A percentile compares a stretch with the other conserved stretches of the same genome.
Conservation (phyloP, 1,140 invertebrate genomes). For the Drosophila yakuba region DNA sequence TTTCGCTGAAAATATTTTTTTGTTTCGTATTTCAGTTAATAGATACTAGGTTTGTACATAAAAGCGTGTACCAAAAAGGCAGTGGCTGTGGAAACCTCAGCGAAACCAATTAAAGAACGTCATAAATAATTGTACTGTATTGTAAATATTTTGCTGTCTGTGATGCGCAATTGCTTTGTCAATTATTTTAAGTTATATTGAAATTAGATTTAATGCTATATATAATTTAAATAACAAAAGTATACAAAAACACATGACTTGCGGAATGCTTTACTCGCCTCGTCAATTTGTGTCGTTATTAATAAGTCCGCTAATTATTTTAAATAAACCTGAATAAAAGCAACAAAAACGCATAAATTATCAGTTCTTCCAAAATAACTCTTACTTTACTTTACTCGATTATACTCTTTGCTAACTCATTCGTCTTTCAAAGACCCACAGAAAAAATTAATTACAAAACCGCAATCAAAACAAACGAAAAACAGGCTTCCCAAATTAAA, state of each 20-base stretch:
- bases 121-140: neutral
- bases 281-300: neutral
- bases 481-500: conserved; percentile 61
- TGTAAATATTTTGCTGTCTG: neutral
- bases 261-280: too few species aligned
- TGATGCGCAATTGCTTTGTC: conserved; percentile 12
- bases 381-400: conserved; percentile 37
- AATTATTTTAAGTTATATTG: neutral
- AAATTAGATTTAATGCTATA: too few species aligned
- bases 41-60: conserved; percentile 6
- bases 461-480: conserved; percentile 33
- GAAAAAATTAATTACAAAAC: conserved; percentile 34
- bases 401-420: conserved; percentile 15
- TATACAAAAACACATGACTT: too few species aligned
- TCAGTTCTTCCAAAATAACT: conserved; percentile 17
- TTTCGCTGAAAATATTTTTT: conserved; percentile 18
- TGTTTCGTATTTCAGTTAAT: conserved; percentile 2
- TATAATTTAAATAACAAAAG: neutral
- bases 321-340: conserved; percentile 18
- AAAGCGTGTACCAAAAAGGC: neutral
- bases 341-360: conserved; percentile 8
- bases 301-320: neutral
- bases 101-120: conserved; percentile 12
- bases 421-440: conserved; percentile 21
- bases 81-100: conserved; percentile 13